These are phyloP conservation scores for Eupithecia insigniata DNA, from an alignment of 2,888 invertebrate species.

Conservation along the genomic window DNA sequence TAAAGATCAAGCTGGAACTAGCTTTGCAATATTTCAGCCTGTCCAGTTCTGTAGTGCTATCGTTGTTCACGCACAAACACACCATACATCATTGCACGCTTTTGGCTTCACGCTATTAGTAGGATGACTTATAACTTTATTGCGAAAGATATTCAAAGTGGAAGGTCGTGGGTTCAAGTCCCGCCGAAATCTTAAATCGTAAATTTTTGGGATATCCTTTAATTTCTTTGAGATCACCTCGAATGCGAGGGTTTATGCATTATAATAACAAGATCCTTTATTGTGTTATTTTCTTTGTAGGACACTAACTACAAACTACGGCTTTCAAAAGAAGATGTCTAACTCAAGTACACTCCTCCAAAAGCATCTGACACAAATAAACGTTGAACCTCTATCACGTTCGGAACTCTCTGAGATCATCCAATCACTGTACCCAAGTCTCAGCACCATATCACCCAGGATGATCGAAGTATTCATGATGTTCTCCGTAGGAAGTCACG, in stretches of 20 bases:
- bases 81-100: not conserved
- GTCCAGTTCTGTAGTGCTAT: not conserved
- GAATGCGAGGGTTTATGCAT: too few species aligned
- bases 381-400: constrained; percentile 90
- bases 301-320: constrained; percentile 84
- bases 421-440: constrained; percentile 86
- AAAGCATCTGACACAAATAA: constrained; percentile 92
- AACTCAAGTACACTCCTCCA: constrained; percentile 88
- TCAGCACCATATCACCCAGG: constrained; percentile 89
- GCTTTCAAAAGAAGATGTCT: constrained; percentile 86
- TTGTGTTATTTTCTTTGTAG: constrained; percentile 65
- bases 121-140: not conserved
- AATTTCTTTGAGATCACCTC: too few species aligned
- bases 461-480: constrained; percentile 93
- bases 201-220: too few species aligned
- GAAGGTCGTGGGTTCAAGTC: too few species aligned
- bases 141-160: too few species aligned
- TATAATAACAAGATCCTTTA: too few species aligned
- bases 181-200: too few species aligned
- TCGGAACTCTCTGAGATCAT: constrained; percentile 90
- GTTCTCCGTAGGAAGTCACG: constrained; percentile 89
- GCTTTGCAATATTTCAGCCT: too few species aligned
- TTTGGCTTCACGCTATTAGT: not conserved
- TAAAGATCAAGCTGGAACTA: too few species aligned
- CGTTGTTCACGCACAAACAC: not conserved